Base-by-base conservation (phyloP, 2,888 invertebrate species). In the Amphipoea lucens region DNA sequence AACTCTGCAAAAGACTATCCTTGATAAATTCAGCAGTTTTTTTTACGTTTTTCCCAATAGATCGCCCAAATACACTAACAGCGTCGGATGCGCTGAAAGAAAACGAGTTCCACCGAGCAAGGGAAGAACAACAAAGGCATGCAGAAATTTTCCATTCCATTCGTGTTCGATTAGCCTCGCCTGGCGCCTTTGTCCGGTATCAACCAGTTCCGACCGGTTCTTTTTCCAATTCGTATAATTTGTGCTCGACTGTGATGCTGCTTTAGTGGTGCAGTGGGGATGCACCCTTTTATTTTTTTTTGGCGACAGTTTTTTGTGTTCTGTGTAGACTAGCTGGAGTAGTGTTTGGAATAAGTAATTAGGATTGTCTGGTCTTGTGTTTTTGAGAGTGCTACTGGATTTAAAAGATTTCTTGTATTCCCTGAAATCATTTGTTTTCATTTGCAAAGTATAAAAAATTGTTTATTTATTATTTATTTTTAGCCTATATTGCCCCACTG, bases 81-180 rank as follows among this genome's bases (percentile, higher is more conserved):
- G 79, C 67, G 81, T 86, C 68, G 76, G 83, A 89, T 89, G 85
- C 89, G 84, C 87, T 89, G 84, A 87, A 89, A 89, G 86, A 89
- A 90, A 91, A 90, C 82, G 88, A 88, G 89, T 90, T 91, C 80
- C 82, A 89, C 78, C 81, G 74, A 82, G 87, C 81, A 76, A 88
- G 87, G 79, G 88, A 90, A 90, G 88, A 90, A 91, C 88, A 90
- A 91, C 90, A 91, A 91, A 91, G 89, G 87, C 88, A 91, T 92
- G 91, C 91, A 90, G 90, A 91, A 91, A 90, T 90, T 88, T 90
- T 88, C 87, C 90, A 91, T 92, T 92, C 92, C 89, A 91, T 92
- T 92, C 91, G 91, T 88, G 91, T 92, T 93, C 93, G 90, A 92
- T 93, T 94, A 93, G 92, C 89, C 79, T 87, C 89, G 91, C 90